phyloP scores from a whole-genome alignment of 2,113 vertebrate genomes.

The Corythaixoides concolor region DNA sequence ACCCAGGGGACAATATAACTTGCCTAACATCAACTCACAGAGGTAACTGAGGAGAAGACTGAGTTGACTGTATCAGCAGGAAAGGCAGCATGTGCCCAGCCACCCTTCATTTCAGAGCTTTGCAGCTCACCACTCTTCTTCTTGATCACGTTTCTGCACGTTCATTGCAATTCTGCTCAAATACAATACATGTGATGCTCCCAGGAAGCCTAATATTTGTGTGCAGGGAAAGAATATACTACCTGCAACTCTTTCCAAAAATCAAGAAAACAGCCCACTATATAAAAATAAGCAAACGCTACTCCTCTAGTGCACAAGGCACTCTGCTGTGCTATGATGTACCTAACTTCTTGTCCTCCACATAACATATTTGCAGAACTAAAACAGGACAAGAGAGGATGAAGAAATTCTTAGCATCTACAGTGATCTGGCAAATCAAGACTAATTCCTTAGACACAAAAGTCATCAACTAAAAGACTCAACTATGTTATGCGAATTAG shows the following conservation, averaged over 20 bases:
- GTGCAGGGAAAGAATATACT: not conserved
- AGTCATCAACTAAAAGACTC: not conserved
- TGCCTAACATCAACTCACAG: not conserved
- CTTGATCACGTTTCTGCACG: not conserved
- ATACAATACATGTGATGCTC: not conserved
- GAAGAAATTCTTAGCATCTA: not conserved
- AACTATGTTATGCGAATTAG: not conserved
- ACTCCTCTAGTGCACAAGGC: not conserved
- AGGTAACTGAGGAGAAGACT: not conserved
- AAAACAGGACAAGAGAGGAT: not conserved
- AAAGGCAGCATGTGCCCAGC: not conserved
- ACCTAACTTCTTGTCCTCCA: not conserved
- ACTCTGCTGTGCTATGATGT: not conserved
- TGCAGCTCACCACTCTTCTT: not conserved
- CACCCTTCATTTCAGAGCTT: not conserved
- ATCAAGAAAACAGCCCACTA: not conserved
- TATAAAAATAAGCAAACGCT: not conserved
- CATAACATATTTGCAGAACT: not conserved
- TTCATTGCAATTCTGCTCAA: not conserved
- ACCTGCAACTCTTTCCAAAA: not conserved
- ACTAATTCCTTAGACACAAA: not conserved
- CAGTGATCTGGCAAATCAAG: not conserved
- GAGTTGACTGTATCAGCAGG: not conserved
- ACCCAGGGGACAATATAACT: not conserved
- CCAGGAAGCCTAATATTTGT: not conserved